Evolutionary conservation across 2,113 vertebrate species (phyloP), one percentile per base, ranked within the genome.

Genomic region (Atlantisia rogersi): DNA sequence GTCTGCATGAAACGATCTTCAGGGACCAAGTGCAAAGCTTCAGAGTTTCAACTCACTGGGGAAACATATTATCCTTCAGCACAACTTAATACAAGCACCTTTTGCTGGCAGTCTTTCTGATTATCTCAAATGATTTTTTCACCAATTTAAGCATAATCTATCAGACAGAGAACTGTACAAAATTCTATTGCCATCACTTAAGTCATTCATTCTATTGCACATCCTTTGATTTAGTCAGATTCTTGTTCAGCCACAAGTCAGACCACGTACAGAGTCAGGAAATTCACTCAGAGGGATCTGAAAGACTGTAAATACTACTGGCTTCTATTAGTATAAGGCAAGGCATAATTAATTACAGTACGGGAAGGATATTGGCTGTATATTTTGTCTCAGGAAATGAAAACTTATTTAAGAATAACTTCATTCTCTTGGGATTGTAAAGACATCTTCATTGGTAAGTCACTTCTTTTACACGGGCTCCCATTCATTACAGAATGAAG

Each of bases 371-470:
- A 81, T 9, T 79, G 79, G 55, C 35, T 85, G 42, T 63, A 32
- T 80, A 56, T 82, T 86, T 94, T 92, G 62, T 95, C 62, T 84
- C 77, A 76, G 52, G 52, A 94, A 93, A 93, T 84, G 67, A 95
- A 90, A 90, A 91, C 64, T 86, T 92, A 79, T 44, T 82, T 91
- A 86, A 79, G 82, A 88, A 67, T 83, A 88, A 69, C n/a, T 77
- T 85, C 92, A 89, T 94, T 89, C 86, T 90, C 88, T 84, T 44
- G 83, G 65, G 86, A 37, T 76, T 94, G n/a, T 75, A 76, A 84
- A 92, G 77, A 95, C 31, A 84, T 93, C 90, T 95, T 94, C 76
- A 86, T 94, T 64, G 86, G 24, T 77, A 82, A 89, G 53, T 58
- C 70, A 55, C 50, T 44, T 75, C 74, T 73, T 78, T 76, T 56